These are phyloP conservation scores for Drosophila birchii DNA, from an alignment of 2,888 invertebrate genomes.

Conservation along the genomic window DNA sequence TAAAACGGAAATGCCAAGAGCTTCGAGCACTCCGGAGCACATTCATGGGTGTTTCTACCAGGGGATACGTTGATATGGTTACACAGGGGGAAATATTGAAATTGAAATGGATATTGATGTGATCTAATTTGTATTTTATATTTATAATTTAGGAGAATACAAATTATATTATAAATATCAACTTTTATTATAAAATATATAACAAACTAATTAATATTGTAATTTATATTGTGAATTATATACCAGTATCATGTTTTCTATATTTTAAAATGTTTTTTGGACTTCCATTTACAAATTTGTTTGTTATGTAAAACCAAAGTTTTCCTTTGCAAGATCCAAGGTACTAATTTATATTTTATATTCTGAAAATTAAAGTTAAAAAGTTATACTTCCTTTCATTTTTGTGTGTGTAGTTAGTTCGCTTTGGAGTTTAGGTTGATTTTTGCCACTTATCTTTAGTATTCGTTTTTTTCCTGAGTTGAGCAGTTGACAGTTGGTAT, in stretches of 20 bases:
- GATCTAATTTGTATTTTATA: not conserved
- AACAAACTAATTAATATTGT: too few species aligned
- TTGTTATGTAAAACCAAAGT: not conserved
- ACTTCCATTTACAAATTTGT: too few species aligned
- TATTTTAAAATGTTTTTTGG: too few species aligned
- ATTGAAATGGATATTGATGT: not conserved
- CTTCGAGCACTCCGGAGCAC: slow-evolving; percentile 29
- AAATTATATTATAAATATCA: too few species aligned
- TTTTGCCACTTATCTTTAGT: slow-evolving; percentile 32
- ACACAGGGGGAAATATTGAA: not conserved
- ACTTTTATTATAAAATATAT: too few species aligned
- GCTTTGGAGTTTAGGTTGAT: not conserved
- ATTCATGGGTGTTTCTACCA: slow-evolving; percentile 11
- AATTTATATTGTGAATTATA: too few species aligned
- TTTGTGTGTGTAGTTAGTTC: not conserved
- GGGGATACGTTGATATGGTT: not conserved
- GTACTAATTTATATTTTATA: not conserved
- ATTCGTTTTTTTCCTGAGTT: not conserved
- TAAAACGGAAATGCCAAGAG: slow-evolving; percentile 47
- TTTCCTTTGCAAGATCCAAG: not conserved
- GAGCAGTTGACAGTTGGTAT: slow-evolving; percentile 1
- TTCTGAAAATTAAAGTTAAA: not conserved
- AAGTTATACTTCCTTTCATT: not conserved
- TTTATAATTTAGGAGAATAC: too few species aligned
- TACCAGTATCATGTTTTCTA: too few species aligned